Percentiles rank a stretch among this genome's conserved stretches.
phyloP scores from a whole-genome alignment of 2,797 vertebrate species.

The Hyperoplus lanceolatus region DNA sequence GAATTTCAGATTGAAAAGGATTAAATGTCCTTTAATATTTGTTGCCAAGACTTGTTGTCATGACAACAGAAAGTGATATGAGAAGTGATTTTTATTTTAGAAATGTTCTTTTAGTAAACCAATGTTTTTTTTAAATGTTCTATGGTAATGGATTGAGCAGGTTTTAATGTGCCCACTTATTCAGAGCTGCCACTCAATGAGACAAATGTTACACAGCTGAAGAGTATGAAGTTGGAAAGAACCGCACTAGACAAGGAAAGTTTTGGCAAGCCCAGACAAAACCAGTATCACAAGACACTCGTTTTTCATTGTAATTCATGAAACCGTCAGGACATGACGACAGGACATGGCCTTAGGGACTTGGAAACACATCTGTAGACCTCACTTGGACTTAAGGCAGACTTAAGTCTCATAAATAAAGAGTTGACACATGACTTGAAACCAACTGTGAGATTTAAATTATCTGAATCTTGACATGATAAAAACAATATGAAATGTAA shows the following conservation, averaged over 20 bases:
- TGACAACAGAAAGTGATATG: constrained; percentile 32
- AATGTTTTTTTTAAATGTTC: constrained; percentile 1
- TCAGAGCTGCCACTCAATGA: background rate
- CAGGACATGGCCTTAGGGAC: background rate
- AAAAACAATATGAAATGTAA: background rate
- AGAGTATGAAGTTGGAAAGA: constrained; percentile 1
- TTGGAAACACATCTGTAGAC: background rate
- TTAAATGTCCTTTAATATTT: constrained; percentile 2
- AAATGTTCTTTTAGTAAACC: background rate
- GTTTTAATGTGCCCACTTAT: background rate
- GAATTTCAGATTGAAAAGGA: constrained; percentile 37
- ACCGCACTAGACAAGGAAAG: background rate
- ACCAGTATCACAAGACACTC: background rate
- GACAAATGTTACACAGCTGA: background rate
- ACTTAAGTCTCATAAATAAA: background rate
- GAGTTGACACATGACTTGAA: constrained; percentile 1
- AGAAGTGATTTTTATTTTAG: background rate
- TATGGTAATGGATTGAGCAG: background rate
- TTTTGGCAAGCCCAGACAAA: constrained; percentile 9
- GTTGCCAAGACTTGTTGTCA: constrained; percentile 36
- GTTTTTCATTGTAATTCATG: background rate
- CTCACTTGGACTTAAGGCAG: no score
- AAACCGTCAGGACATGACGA: background rate
- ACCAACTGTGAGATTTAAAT: background rate
- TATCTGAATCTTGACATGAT: background rate